Conservation (phyloP, 2,888 invertebrate species). For the Muschampia plurimacula region DNA sequence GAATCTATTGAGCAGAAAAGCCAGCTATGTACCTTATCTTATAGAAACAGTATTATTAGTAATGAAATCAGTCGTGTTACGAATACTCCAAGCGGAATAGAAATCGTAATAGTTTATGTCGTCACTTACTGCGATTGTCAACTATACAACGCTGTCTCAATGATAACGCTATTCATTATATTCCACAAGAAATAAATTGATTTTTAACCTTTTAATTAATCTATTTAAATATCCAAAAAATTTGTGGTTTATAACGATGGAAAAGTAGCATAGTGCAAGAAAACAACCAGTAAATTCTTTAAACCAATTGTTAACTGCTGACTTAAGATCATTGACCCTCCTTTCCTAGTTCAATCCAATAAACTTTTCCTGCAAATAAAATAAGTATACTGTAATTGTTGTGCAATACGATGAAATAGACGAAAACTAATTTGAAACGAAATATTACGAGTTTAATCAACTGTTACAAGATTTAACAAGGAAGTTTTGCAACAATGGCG, state of each 20-base stretch:
- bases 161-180: constrained; percentile 58
- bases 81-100: constrained; percentile 51
- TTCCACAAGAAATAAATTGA: not conserved
- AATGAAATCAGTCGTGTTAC: constrained; percentile 42
- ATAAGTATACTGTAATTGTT: not conserved
- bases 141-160: constrained; percentile 57
- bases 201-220: not conserved
- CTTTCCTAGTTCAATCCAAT: constrained; percentile 2
- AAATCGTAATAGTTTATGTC: constrained; percentile 63
- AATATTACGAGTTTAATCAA: constrained; percentile 12
- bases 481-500: constrained; percentile 21
- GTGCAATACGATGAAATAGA: constrained; percentile 5
- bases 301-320: constrained; percentile 8
- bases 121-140: constrained; percentile 65
- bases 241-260: not conserved
- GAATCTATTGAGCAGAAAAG: not conserved
- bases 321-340: constrained; percentile 5
- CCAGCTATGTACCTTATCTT: constrained; percentile 27
- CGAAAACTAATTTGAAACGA: constrained; percentile 2
- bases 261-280: not conserved
- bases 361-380: constrained; percentile 3
- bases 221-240: not conserved
- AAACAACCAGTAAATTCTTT: not conserved
- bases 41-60: constrained; percentile 8
- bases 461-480: constrained; percentile 16